Conservation (phyloP, 2,888 invertebrate species). For the Drosophila multiciliata region DNA sequence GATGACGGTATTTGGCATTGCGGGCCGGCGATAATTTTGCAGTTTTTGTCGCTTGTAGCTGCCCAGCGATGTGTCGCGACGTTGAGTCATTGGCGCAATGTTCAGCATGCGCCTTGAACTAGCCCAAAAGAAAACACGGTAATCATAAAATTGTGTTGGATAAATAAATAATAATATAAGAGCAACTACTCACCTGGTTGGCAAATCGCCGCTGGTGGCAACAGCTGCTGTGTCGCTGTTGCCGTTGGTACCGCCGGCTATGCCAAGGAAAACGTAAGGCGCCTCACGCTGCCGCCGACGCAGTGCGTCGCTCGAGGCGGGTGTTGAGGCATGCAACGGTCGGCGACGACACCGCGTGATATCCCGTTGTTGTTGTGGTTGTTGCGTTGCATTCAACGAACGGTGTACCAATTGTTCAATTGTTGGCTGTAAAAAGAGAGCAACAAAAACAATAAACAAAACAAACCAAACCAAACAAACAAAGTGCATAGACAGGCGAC, state of each 20-base stretch:
- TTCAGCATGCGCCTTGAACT: slow-evolving; percentile 82
- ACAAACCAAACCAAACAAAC: not conserved
- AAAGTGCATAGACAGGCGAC: not conserved
- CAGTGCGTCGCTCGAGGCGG: slow-evolving; percentile 43
- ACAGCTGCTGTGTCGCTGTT: slow-evolving; percentile 43
- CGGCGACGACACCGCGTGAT: slow-evolving; percentile 50
- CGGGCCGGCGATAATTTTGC: slow-evolving; percentile 31
- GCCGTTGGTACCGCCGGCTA: slow-evolving; percentile 18
- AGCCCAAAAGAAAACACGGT: not conserved
- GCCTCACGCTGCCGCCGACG: slow-evolving; percentile 65
- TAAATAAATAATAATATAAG: not conserved
- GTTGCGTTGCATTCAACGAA: slow-evolving; percentile 26
- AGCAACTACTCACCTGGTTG: slow-evolving; percentile 48
- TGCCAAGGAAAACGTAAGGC: slow-evolving; percentile 71
- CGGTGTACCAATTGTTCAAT: slow-evolving; percentile 34
- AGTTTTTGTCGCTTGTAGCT: slow-evolving; percentile 74
- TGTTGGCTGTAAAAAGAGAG: slow-evolving; percentile 16
- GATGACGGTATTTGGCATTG: slow-evolving; percentile 47
- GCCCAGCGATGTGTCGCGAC: slow-evolving; percentile 48
- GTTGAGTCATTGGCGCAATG: slow-evolving; percentile 70
- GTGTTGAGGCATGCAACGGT: slow-evolving; percentile 49
- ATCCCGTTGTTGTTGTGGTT: not conserved
- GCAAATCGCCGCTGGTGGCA: slow-evolving; percentile 75
- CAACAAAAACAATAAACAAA: not conserved
- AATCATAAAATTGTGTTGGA: not conserved